These are phyloP conservation scores for Microctonus aethiopoides DNA, from an alignment of 2,888 invertebrate species.

Conservation along the genomic window DNA sequence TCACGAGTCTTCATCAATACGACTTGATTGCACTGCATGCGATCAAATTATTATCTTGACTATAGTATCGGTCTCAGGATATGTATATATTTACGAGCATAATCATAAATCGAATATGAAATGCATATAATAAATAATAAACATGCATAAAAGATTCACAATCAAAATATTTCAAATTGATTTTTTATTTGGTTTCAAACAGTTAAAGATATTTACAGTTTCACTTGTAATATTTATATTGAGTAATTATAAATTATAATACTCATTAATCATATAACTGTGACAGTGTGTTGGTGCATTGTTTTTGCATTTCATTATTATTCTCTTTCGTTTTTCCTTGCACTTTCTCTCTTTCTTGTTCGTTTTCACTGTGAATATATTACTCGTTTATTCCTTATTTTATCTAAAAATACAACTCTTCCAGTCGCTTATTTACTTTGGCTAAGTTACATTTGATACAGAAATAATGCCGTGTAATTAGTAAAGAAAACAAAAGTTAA, in stretches of 20 bases:
- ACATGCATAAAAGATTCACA: no score
- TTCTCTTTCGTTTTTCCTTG: background rate
- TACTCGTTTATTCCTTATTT: conserved; percentile 34
- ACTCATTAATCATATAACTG: no score
- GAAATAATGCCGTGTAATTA: conserved; percentile 21
- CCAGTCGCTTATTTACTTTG: conserved; percentile 36
- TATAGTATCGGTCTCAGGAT: conserved; percentile 6
- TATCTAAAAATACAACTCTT: conserved; percentile 42
- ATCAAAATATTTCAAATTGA: no score
- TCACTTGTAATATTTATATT: no score
- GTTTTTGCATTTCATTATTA: background rate
- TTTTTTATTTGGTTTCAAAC: no score
- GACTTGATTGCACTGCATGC: conserved; percentile 27
- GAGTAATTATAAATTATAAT: no score
- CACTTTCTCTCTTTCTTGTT: background rate
- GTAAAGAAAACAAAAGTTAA: background rate
- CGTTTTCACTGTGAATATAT: conserved; percentile 32
- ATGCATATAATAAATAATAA: background rate
- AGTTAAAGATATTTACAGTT: no score
- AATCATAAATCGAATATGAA: background rate
- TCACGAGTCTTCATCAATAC: conserved; percentile 9
- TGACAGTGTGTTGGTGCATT: background rate
- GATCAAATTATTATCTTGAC: conserved; percentile 23
- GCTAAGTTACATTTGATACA: conserved; percentile 24
- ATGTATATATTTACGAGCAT: background rate